A percentile compares a stretch with the other conserved stretches of the same genome.
These are phyloP conservation scores for Triplophysa siluroides DNA, from an alignment of 2,113 vertebrate genomes.

Conservation along the genomic window DNA sequence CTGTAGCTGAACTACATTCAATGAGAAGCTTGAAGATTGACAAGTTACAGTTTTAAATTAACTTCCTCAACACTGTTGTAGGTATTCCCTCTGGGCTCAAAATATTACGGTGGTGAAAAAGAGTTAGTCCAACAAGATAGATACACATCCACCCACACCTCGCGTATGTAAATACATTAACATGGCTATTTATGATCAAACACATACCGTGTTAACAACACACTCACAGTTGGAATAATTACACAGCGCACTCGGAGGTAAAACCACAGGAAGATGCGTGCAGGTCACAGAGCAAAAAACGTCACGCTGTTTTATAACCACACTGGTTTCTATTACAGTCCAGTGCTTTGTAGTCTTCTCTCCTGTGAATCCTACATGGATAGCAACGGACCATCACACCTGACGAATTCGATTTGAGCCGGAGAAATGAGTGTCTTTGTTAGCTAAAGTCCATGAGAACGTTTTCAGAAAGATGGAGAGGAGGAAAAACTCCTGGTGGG, in stretches of 20 bases:
- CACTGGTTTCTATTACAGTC: constrained; percentile 24
- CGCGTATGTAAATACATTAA: not conserved
- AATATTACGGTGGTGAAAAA: not conserved
- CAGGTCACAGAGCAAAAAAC: constrained; percentile 14
- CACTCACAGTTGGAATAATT: constrained; percentile 16
- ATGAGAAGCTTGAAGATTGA: no score
- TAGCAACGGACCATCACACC: constrained; percentile 22
- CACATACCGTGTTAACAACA: constrained; percentile 1
- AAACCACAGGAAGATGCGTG: constrained; percentile 16
- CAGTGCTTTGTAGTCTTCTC: constrained; percentile 27
- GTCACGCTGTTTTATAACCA: constrained; percentile 39
- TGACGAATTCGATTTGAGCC: constrained; percentile 38
- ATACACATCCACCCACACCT: not conserved
- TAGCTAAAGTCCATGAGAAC: constrained; percentile 35
- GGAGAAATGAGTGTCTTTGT: constrained; percentile 41
- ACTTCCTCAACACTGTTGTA: not conserved
- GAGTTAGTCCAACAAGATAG: not conserved
- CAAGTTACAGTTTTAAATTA: no score
- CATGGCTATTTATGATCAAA: constrained; percentile 6
- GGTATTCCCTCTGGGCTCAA: not conserved
- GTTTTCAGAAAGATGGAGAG: constrained; percentile 14
- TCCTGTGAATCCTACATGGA: constrained; percentile 22
- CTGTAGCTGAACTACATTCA: no score
- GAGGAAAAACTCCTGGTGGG: constrained; percentile 25
- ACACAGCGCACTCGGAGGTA: not conserved